Percentiles rank a stretch among this genome's conserved stretches.
These are phyloP conservation scores for Isichthys henryi DNA, from an alignment of 2,113 vertebrate species.

Conservation along the genomic window DNA sequence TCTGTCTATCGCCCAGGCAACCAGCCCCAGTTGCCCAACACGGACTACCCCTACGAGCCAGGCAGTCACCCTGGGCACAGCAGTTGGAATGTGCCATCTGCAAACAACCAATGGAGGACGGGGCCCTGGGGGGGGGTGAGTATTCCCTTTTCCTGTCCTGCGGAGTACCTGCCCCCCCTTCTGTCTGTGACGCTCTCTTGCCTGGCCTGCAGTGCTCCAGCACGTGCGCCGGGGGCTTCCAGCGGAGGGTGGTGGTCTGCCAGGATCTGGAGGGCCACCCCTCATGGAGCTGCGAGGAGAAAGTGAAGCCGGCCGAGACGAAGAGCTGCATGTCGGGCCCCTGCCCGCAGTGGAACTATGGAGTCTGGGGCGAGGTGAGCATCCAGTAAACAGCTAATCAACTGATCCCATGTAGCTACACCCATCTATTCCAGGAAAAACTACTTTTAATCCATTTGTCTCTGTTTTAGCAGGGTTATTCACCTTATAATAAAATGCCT, in stretches of 20 bases:
- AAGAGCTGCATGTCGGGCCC: conserved; percentile 82
- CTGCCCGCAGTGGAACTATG: conserved; percentile 86
- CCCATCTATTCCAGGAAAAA: not conserved
- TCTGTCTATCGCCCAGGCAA: conserved; percentile 49
- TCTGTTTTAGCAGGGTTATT: not conserved
- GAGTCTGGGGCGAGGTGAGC: conserved; percentile 88
- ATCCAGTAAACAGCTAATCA: conserved; percentile 13
- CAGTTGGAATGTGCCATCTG: conserved; percentile 62
- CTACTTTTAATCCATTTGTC: not conserved
- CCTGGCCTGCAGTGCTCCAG: conserved; percentile 75
- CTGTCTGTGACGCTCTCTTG: not conserved
- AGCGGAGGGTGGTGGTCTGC: conserved; percentile 84
- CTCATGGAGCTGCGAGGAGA: conserved; percentile 68
- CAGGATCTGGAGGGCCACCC: conserved; percentile 82
- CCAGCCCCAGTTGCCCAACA: conserved; percentile 65
- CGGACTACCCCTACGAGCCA: conserved; percentile 40
- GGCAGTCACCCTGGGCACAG: conserved; percentile 63
- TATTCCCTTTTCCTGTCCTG: conserved; percentile 9
- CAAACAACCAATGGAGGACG: conserved; percentile 85
- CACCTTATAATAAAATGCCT: not conserved
- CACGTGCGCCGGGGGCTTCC: conserved; percentile 81
- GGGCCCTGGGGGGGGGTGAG: conserved; percentile 96
- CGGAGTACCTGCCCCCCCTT: not conserved
- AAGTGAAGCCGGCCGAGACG: conserved; percentile 74
- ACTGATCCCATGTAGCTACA: not conserved